Evolutionary conservation across 2,113 vertebrate genomes (phyloP).

Genomic region (Proteles cristata): DNA sequence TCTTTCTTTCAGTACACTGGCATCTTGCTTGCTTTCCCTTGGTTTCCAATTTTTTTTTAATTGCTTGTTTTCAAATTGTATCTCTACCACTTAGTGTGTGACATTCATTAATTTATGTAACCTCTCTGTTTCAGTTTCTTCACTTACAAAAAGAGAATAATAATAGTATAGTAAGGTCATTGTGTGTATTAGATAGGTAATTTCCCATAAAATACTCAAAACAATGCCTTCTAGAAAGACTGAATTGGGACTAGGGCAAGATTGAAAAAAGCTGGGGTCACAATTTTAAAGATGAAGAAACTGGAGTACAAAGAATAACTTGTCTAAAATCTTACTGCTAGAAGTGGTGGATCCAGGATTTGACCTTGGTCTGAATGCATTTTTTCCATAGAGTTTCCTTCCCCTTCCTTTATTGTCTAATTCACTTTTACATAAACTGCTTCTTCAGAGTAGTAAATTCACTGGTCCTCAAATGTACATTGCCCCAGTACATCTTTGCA

Average conservation of each 20-base stretch:
- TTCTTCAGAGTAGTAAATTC: not conserved
- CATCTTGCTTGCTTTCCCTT: conserved; percentile 36
- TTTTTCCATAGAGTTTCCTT: not conserved
- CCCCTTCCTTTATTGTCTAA: not conserved
- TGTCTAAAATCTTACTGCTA: not conserved
- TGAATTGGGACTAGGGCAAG: not conserved
- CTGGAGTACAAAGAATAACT: conserved; percentile 20
- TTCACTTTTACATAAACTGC: not conserved
- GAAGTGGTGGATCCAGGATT: not conserved
- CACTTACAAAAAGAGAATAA: conserved; percentile 22
- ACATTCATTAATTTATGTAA: conserved; percentile 26
- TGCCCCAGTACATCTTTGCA: not conserved
- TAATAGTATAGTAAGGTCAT: not conserved
- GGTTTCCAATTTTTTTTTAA: not conserved
- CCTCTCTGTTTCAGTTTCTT: not conserved
- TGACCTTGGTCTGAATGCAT: not conserved
- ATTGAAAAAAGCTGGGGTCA: not conserved
- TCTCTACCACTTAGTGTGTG: not conserved
- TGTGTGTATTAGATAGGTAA: conserved; percentile 18
- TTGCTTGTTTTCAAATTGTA: not conserved
- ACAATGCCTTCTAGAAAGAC: conserved; percentile 20
- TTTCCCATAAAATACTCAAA: not conserved
- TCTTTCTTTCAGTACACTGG: conserved; percentile 6
- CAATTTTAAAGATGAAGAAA: not conserved
- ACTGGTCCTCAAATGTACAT: not conserved